Evolutionary conservation across 2,888 invertebrate genomes (phyloP), one percentile per base, ranked within the genome.

Genomic region (Bugulina stolonifera): DNA sequence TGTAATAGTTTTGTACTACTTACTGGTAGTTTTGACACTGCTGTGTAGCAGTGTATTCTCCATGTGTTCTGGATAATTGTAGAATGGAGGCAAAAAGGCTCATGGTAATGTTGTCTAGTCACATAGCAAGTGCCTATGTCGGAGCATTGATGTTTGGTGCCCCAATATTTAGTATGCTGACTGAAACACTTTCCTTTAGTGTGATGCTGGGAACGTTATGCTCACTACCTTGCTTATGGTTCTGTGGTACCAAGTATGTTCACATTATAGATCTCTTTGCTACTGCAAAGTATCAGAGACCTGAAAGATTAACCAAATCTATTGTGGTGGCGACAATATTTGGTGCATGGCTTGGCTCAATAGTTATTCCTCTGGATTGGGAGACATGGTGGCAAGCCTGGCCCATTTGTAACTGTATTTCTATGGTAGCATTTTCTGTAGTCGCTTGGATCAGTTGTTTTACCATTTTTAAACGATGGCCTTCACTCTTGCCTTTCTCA

Each of bases 341-440:
- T 34, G 70, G 70, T 25, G 70, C 70, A 25, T 70, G 70, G 70
- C 2, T 43, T 18, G 70, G 70, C 10, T 70, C 70, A 27, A 23
- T 70, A 43, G 52, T 32, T 25, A 54, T 70, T n/a, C 70, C 70
- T 5, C 23, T 70, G 25, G 70, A 70, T 27, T 70, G 70, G 70
- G 70, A 43, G n/a, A 23, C n/a, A 2, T 70, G 70, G 70, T 70
- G 70, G 70, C 70, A 70, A 52, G 54, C 32, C 2, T 70, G 70
- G 70, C 70, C 70, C 3, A 70, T 70, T 29, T 35, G 70, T 29
- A 70, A 70, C 52, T 70, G 43, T 70, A 54, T 54, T 29, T n/a
- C 52, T 10, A 54, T 54, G 54, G 2, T 18, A 14, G 25, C 54
- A 70, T 43, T 43, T 25, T 25, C 54, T 43, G 2, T 43, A 3